A percentile compares a stretch with the other conserved stretches of the same genome.
Evolutionary conservation across 2,888 invertebrate species (phyloP).

Genomic region (Cataglyphis cursor): DNA sequence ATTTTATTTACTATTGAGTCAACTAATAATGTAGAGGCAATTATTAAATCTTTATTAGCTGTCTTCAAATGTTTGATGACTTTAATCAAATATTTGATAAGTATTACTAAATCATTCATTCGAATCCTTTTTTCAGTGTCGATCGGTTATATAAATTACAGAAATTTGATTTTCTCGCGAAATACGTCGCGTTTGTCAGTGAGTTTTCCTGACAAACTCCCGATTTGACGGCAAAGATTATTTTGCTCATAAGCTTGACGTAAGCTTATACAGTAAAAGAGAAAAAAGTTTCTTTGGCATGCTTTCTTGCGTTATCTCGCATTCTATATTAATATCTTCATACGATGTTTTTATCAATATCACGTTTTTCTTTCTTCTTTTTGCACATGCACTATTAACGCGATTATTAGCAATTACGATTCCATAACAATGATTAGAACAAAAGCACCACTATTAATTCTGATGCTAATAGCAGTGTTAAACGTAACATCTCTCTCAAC

Average conservation of each 20-base stretch:
- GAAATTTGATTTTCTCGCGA: no score
- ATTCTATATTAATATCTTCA: slow-evolving; percentile 9
- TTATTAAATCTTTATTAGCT: neutral
- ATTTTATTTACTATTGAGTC: neutral
- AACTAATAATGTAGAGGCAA: neutral
- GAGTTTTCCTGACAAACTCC: no score
- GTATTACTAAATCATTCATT: neutral
- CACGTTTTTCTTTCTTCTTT: slow-evolving; percentile 4
- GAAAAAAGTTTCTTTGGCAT: slow-evolving; percentile 18
- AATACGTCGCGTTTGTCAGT: no score
- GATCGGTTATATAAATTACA: no score
- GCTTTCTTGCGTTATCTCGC: neutral
- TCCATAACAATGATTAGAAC: neutral
- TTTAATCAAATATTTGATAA: neutral
- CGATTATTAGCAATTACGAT: slow-evolving; percentile 22
- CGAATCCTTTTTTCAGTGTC: no score
- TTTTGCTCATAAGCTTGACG: slow-evolving; percentile 1
- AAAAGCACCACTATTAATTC: neutral
- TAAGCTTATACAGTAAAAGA: neutral
- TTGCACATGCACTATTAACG: neutral
- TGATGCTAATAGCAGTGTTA: neutral
- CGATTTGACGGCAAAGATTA: neutral
- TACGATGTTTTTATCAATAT: slow-evolving; percentile 3
- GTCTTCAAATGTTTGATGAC: neutral
- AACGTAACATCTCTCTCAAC: neutral